Percentiles rank a stretch among this genome's conserved stretches.
Evolutionary conservation across 2,888 invertebrate species (phyloP).

Genomic region (Tiphia femorata): DNA sequence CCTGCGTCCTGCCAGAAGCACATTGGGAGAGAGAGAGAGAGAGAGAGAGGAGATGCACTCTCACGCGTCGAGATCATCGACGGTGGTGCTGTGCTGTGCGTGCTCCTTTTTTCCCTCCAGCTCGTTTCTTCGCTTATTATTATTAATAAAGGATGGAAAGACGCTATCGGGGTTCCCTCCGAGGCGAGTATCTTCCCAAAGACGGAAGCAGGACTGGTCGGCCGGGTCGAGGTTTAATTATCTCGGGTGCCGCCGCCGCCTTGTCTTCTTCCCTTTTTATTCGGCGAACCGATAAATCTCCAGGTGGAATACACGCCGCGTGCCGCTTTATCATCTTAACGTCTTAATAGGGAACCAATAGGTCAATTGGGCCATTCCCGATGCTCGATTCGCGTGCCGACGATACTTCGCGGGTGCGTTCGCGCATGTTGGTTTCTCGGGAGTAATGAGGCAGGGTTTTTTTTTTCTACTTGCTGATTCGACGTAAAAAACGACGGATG

Average conservation of each 20-base stretch:
- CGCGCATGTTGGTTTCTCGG: neutral
- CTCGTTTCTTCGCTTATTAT: conserved; percentile 20
- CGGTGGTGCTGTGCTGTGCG: no score
- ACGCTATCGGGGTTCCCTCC: no score
- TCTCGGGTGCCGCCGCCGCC: neutral
- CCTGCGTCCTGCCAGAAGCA: no score
- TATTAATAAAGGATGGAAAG: conserved; percentile 28
- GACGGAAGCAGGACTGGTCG: conserved; percentile 22
- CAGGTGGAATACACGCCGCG: no score
- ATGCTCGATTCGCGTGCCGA: neutral
- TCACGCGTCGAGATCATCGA: no score
- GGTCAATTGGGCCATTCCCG: no score
- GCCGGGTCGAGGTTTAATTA: conserved; percentile 10
- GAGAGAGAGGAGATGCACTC: no score
- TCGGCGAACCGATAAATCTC: neutral
- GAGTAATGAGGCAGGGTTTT: neutral
- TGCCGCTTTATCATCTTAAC: neutral
- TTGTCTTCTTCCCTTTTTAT: neutral
- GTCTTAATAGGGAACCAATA: no score
- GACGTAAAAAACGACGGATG: neutral
- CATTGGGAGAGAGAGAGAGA: no score
- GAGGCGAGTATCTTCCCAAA: neutral
- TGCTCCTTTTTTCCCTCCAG: conserved; percentile 7
- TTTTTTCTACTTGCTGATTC: conserved; percentile 7
- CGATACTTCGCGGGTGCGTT: neutral